Evolutionary conservation across 1,140 invertebrate species (phyloP), one percentile per base, ranked within the genome.

Genomic region (Drosophila kepulauana): DNA sequence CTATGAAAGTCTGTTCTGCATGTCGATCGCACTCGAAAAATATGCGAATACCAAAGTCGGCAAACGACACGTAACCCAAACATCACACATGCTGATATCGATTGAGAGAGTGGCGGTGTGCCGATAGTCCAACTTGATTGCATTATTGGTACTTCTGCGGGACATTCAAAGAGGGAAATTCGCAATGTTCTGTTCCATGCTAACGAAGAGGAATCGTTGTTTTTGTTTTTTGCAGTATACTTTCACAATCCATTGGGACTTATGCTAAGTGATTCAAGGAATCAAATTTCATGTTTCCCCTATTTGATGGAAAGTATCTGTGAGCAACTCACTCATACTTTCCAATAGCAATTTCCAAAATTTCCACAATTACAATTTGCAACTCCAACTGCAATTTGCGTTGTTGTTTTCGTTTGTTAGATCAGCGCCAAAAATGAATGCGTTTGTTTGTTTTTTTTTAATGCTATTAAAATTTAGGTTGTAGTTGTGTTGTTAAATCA

Each of bases 241-340:
- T 89, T 88, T 88, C 85, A 89, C 85, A 85, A 76, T 88, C 89
- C 89, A 89, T 88, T 88, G 79, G 62, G 75, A 81, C 85, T 88
- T 88, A 88, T 79, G 75, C 85, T 88, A 84, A 81, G 85, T 90
- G 78, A 81, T 81, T 85, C 89, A 88, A 89, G 20, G 20, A 25
- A 25, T 25, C 3, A 4, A 25, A 20, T 20, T 20, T 20, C 20
- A 20, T 25, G 20, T 25, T 28, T 48, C 35, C 35, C 35, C 35
- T 7, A 25, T 25, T 38, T 11, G 30, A 0, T 11, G 16, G 11
- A 62, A 62, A 73, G 33, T 33, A 38, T 66, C 33, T 35, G 11
- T 20, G 8, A 52, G 28, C 35, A 38, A 38, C 20, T 25, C 20
- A 3, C 49, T 51, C 48, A 28, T 2, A 20, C 16, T 25, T 58